Evolutionary conservation across 2,797 vertebrate genomes (phyloP), one percentile per base, ranked within the genome.

Genomic region (Gymnocypris eckloni): DNA sequence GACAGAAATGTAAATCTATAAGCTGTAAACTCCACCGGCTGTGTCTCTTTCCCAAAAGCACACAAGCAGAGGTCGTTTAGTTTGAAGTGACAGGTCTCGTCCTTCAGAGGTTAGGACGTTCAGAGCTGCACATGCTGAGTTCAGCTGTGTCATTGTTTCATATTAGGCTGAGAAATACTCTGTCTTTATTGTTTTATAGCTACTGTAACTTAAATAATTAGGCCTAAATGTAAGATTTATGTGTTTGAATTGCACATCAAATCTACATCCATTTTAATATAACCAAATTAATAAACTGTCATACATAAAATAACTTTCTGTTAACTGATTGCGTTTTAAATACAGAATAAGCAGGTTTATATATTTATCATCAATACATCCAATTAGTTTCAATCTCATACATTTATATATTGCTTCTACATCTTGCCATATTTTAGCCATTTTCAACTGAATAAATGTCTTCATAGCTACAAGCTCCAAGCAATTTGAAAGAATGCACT

Each of bases 31-130:
- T 72, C 22, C 52, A 70, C 50, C 59, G 2, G 82, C 59, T 48
- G 54, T 66, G 56, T 83, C n/a, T 43, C 52, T 64, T 50, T 10
- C 41, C 28, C 12, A 18, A 50, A 72, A 75, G 81, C 25, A 75
- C 71, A 75, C 20, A 13, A 75, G 54, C 25, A 2, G 25, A 61
- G 70, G 41, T 50, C 9, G 16, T 83, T 61, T 59, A 1, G 43
- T 37, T 50, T 64, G 20, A 75, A 64, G 71, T 75, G 70, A 75
- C 71, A 83, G 81, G n/a, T 4, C 25, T 37, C 13, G 33, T 52
- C 59, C 82, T 83, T 67, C 25, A 76, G 45, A 45, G 41, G 43
- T 45, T 20, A 56, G 39, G 20, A n/a, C 20, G 78, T 37, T 25
- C 10, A 66, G 41, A 20, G n/a, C 25, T 61, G n/a, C 5, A 66